Percentiles rank a stretch among this genome's conserved stretches.
Conservation (phyloP, 2,113 vertebrate species). For the Psilopogon haemacephalus region DNA sequence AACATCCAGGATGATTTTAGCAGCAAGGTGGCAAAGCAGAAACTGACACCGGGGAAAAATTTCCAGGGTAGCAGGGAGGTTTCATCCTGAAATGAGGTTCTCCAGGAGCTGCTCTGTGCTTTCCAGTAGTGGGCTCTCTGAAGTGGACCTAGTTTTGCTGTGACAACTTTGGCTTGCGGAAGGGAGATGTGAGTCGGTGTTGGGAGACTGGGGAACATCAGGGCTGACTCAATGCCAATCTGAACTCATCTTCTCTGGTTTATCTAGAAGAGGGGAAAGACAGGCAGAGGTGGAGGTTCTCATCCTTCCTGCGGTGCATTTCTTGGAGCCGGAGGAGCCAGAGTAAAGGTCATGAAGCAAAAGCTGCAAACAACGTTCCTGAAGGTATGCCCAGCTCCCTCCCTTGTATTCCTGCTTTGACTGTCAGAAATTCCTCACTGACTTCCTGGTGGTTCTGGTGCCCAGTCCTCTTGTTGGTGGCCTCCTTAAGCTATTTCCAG, state of each 20-base stretch:
- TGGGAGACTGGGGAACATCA: neutral
- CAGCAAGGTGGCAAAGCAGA: neutral
- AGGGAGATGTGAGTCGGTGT: neutral
- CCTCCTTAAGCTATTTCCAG: neutral
- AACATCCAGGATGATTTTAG: neutral
- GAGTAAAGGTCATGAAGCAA: neutral
- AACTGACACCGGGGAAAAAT: neutral
- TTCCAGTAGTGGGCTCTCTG: neutral
- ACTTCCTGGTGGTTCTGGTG: neutral
- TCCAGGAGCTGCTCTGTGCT: neutral
- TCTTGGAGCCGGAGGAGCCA: slow-evolving; percentile 19
- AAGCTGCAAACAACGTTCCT: neutral
- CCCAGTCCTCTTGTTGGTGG: neutral
- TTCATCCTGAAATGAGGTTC: neutral
- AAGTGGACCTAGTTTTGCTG: neutral
- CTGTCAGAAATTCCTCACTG: neutral
- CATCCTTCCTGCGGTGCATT: slow-evolving; percentile 47
- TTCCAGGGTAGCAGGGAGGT: neutral
- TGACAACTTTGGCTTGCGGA: rapidly evolving
- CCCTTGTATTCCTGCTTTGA: neutral
- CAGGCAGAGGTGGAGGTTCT: slow-evolving; percentile 20
- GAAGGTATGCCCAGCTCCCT: slow-evolving; percentile 35
- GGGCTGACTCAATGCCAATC: neutral
- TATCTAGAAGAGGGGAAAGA: slow-evolving; percentile 11
- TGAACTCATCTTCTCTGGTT: neutral